A percentile compares a stretch with the other conserved stretches of the same genome.
These are phyloP conservation scores for Heterodera filipjevi DNA, from an alignment of 2,888 invertebrate genomes.

Conservation along the genomic window DNA sequence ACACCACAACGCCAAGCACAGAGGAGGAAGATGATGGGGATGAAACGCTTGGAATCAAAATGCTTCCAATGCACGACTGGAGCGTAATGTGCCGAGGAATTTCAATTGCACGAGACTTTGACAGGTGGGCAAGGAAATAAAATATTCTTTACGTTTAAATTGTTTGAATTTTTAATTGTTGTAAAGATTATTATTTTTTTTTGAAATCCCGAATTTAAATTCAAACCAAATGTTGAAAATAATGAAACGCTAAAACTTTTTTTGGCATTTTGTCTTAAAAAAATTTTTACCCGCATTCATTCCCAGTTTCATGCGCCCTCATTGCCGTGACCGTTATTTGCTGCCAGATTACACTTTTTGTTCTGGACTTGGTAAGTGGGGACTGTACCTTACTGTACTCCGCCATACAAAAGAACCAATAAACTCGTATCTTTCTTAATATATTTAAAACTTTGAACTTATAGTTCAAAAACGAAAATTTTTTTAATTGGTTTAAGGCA, in stretches of 20 bases:
- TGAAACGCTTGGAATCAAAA: background rate
- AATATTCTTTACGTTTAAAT: too few relatives aligned
- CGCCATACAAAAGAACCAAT: too few relatives aligned
- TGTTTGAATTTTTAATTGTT: too few relatives aligned
- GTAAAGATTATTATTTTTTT: too few relatives aligned
- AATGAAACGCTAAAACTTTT: too few relatives aligned
- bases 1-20: background rate
- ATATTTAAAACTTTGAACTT: too few relatives aligned
- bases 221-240: too few relatives aligned
- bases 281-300: too few relatives aligned
- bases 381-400: too few relatives aligned
- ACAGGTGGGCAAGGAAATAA: background rate
- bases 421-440: too few relatives aligned
- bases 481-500: background rate
- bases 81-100: conserved; percentile 3
- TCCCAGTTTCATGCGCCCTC: conserved; percentile 1
- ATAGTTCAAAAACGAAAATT: background rate
- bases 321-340: background rate
- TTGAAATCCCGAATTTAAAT: too few relatives aligned
- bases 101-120: background rate
- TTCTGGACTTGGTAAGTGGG: background rate
- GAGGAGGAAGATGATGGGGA: background rate
- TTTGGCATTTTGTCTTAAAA: background rate
- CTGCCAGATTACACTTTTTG: background rate
- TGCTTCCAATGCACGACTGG: background rate